Base-by-base conservation (phyloP, 2,888 invertebrate species). In the Branchipolynoe longqiensis region DNA sequence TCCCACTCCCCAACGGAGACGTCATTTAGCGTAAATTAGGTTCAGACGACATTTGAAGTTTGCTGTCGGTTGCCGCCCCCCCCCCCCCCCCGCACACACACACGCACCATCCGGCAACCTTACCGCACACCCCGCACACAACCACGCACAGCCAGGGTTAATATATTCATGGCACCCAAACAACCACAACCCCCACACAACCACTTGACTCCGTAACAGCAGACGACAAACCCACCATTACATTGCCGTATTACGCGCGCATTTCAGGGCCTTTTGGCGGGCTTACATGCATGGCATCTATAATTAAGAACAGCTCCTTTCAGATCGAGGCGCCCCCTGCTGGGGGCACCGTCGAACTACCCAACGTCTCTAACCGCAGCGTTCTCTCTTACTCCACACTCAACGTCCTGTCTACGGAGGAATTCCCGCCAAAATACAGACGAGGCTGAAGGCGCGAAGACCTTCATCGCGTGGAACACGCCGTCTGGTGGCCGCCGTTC, bases 161-260 rank as follows among this genome's bases (percentile, higher is more conserved):
- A 69, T 69, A 36, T 69, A 69, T 69, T 69, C 69, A 69, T 69
- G 69, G 38, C 48, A 18, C 14, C 22, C 1, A 14, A 69, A 33
- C 25, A 38, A 38, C 69, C 69, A 69, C 69, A 69, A 36, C 69
- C 69, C 38, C 36, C 36, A 69, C n/a, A 33, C 12, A 38, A n/a
- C 69, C 36, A 69, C 69, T 69, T 69, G 69, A 33, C 6, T 12
- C 36, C n/a, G 36, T 48, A 48, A n/a, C 18, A 69, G 69, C 69
- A 69, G 69, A 69, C 69, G 69, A 69, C 69, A 62, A 69, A 69
- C 36, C 31, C 38, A 36, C 69, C 69, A 69, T 69, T 69, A 69
- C 69, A 69, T 69, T 69, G 38, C 18, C 36, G 69, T 36, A 36
- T 69, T 69, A 36, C 28, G 31, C 31, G 25, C 62, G 28, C 3